These are phyloP conservation scores for Camptogramma bilineatum DNA, from an alignment of 2,888 invertebrate species.

Conservation along the genomic window DNA sequence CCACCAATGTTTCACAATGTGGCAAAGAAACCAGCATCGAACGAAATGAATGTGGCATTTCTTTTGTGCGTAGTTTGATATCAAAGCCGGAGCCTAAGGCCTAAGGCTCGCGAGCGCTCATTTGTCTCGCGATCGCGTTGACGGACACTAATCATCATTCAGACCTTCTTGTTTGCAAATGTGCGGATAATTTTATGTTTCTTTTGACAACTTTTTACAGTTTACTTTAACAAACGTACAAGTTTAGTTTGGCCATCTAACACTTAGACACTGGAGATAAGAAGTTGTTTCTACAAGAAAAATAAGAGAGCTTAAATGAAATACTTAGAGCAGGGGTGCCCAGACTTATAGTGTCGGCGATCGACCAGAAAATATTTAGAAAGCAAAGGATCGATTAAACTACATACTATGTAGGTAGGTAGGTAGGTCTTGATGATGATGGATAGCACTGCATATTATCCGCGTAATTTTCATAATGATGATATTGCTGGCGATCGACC, in stretches of 20 bases:
- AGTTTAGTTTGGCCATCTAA: background rate
- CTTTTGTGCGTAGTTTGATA: slow-evolving; percentile 63
- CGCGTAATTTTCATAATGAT: too few species aligned
- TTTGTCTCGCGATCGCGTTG: slow-evolving; percentile 57
- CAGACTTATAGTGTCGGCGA: too few species aligned
- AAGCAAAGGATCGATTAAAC: too few species aligned
- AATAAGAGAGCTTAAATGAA: too few species aligned
- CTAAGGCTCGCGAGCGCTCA: slow-evolving; percentile 41
- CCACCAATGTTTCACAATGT: slow-evolving; percentile 4
- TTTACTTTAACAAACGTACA: too few species aligned
- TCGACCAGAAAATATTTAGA: too few species aligned
- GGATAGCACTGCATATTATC: too few species aligned
- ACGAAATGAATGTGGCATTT: slow-evolving; percentile 53
- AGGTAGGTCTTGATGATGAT: too few species aligned
- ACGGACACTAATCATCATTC: slow-evolving; percentile 58
- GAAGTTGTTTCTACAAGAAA: too few species aligned
- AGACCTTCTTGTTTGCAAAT: slow-evolving; percentile 31
- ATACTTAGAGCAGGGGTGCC: too few species aligned
- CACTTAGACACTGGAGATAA: background rate
- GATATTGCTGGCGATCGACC: too few species aligned
- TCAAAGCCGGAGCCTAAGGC: slow-evolving; percentile 47
- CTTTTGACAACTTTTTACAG: slow-evolving; percentile 4
- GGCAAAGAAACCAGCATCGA: slow-evolving; percentile 39
- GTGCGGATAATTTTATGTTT: slow-evolving; percentile 4
- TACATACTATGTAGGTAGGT: too few species aligned